phyloP scores from a whole-genome alignment of 2,888 invertebrate genomes.

The Nyleta sp. region DNA sequence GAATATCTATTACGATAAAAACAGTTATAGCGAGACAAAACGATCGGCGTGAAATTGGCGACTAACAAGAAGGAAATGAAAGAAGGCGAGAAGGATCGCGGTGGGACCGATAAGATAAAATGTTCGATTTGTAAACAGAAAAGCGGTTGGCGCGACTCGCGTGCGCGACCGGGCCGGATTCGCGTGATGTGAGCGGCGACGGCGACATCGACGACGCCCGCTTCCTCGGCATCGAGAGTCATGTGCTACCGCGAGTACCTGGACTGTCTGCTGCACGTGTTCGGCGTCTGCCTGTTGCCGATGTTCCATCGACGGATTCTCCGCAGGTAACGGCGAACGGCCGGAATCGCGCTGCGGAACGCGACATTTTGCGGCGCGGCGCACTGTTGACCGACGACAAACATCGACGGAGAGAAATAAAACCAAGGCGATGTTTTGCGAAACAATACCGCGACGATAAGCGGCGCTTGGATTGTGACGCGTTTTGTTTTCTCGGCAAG shows the following conservation, averaged over 20 bases:
- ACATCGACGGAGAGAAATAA: slow-evolving; percentile 36
- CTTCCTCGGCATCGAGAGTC: slow-evolving; percentile 2
- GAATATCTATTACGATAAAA: too few relatives aligned
- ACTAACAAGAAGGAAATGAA: slow-evolving; percentile 10
- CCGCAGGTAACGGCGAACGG: slow-evolving; percentile 51
- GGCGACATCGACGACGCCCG: slow-evolving; percentile 45
- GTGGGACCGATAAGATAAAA: slow-evolving; percentile 57
- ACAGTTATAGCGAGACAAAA: too few relatives aligned
- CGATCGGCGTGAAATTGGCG: slow-evolving; percentile 12
- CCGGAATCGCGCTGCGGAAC: too few relatives aligned
- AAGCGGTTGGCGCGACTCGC: slow-evolving; percentile 28
- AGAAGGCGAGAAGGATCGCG: slow-evolving; percentile 25
- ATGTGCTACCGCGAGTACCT: slow-evolving; percentile 60
- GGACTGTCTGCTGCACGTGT: slow-evolving; percentile 41
- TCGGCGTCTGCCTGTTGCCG: slow-evolving; percentile 55
- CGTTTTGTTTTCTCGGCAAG: slow-evolving; percentile 25
- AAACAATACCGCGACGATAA: slow-evolving; percentile 39
- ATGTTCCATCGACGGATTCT: slow-evolving; percentile 41
- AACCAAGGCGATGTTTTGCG: slow-evolving; percentile 26
- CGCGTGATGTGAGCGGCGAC: slow-evolving; percentile 41
- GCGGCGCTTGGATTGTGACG: slow-evolving; percentile 20
- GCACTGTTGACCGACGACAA: slow-evolving; percentile 28
- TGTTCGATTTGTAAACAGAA: slow-evolving; percentile 58
- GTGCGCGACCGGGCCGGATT: slow-evolving; percentile 22
- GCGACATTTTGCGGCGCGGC: too few relatives aligned